Evolutionary conservation across 2,797 vertebrate genomes (phyloP), one percentile per base, ranked within the genome.

Genomic region (Brachymystax lenok): DNA sequence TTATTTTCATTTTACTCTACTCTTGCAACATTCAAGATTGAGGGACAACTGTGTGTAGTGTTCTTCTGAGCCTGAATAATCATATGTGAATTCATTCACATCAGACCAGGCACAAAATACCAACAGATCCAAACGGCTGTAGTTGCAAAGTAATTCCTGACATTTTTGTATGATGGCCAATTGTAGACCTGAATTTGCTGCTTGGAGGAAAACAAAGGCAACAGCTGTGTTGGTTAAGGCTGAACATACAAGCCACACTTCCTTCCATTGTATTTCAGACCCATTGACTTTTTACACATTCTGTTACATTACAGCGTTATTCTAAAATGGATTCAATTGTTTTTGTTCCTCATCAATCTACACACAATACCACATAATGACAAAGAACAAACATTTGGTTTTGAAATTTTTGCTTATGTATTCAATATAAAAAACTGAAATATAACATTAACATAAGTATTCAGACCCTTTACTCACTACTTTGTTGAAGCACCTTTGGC

Each of bases 71-170:
- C 64, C 74, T 72, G 46, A 71, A 5, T 75, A 69, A 75, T 66
- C 74, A 74, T 68, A 71, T 68, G 6, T 46, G 40, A 24, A 69
- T 77, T 21, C 4, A 14, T 46, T 76, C 28, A 56, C 1, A 64
- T 74, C 66, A 46, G 4, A 71, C 51, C n/a, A n/a, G 35, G 56
- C 33, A 66, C 77, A 76, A 52, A 81, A 79, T 67, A 72, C 68
- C 35, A 73, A 64, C 0, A 0, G 4, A 76, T 59, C 50, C 17
- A 69, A 56, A 2, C 16, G 27, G 21, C n/a, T 51, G 46, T 21
- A 63, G 64, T 24, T 5, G 59, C 50, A 68, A 19, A 77, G 52
- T 70, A 75, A 75, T 17, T 70, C 7, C 54, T 10, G 46, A 69
- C 16, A 73, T 30, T 71, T 74, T 46, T 78, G 46, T 19, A 50